Percentiles rank a stretch among this genome's conserved stretches.
Evolutionary conservation across 2,113 vertebrate genomes (phyloP).

Genomic region (Bufo bufo): DNA sequence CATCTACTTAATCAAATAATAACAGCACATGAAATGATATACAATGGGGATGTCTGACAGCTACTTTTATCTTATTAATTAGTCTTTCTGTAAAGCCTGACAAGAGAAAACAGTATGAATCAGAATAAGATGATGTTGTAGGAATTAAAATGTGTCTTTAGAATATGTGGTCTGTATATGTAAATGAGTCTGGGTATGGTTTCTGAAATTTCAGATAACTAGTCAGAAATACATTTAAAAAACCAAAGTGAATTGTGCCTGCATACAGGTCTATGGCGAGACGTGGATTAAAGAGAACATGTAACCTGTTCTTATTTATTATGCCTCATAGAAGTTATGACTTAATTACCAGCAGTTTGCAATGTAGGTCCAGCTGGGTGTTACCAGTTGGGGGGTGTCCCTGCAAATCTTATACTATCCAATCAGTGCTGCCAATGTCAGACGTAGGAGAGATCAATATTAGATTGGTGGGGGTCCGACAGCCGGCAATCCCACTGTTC

Average conservation of each 20-base stretch:
- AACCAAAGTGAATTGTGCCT: not conserved
- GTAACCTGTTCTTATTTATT: no score
- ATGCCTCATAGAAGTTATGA: no score
- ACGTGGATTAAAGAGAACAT: not conserved
- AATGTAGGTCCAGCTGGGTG: no score
- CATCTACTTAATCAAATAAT: not conserved
- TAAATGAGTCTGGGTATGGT: not conserved
- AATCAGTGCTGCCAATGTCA: no score
- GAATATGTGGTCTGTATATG: not conserved
- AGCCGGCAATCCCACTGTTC: no score
- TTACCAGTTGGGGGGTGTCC: no score
- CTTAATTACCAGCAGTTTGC: no score
- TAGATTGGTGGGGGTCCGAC: no score
- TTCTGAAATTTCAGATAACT: not conserved
- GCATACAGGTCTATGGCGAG: not conserved
- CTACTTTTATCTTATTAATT: not conserved
- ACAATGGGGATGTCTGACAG: not conserved
- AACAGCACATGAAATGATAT: not conserved
- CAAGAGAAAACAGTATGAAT: not conserved
- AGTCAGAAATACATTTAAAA: not conserved
- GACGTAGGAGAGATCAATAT: no score
- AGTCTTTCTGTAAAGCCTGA: not conserved
- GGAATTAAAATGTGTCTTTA: not conserved
- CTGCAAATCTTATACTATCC: no score
- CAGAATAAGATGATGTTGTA: not conserved